A percentile compares a stretch with the other conserved stretches of the same genome.
phyloP scores from a whole-genome alignment of 2,888 invertebrate genomes.

The Sepioteuthis lessoniana region DNA sequence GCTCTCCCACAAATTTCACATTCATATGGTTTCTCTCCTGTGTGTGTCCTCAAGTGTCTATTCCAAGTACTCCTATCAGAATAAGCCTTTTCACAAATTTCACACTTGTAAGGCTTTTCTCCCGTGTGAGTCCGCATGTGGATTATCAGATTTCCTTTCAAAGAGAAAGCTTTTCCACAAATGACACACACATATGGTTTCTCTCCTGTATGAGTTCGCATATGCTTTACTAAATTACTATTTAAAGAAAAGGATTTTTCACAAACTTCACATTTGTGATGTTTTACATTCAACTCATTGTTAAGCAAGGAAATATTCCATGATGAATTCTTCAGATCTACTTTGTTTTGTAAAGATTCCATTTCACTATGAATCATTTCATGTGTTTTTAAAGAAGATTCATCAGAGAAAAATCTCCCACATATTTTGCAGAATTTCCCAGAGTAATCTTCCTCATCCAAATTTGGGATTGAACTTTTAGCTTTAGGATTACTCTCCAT shows the following conservation, averaged over 20 bases:
- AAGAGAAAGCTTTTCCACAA: constrained; percentile 12
- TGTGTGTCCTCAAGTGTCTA: background rate
- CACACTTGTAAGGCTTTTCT: constrained; percentile 24
- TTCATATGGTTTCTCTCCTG: constrained; percentile 42
- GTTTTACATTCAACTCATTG: background rate
- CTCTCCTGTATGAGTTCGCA: constrained; percentile 40
- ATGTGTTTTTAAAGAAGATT: background rate
- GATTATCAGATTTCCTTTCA: background rate
- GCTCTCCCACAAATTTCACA: constrained; percentile 17
- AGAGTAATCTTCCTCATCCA: background rate
- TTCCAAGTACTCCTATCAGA: background rate
- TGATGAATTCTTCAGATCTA: background rate
- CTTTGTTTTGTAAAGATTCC: background rate
- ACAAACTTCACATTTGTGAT: constrained; percentile 42
- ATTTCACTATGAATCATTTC: background rate
- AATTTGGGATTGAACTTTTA: background rate
- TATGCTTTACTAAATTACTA: background rate
- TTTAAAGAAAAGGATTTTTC: background rate
- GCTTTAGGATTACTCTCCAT: background rate
- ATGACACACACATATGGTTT: constrained; percentile 24
- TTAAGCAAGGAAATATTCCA: background rate
- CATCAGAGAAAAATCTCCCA: background rate
- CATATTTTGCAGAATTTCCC: background rate
- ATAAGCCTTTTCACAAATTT: background rate
- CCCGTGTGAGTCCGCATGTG: constrained; percentile 39